Percentiles rank a stretch among this genome's conserved stretches.
Conservation (phyloP, 2,888 invertebrate genomes). For the Cosmia trapezina region DNA sequence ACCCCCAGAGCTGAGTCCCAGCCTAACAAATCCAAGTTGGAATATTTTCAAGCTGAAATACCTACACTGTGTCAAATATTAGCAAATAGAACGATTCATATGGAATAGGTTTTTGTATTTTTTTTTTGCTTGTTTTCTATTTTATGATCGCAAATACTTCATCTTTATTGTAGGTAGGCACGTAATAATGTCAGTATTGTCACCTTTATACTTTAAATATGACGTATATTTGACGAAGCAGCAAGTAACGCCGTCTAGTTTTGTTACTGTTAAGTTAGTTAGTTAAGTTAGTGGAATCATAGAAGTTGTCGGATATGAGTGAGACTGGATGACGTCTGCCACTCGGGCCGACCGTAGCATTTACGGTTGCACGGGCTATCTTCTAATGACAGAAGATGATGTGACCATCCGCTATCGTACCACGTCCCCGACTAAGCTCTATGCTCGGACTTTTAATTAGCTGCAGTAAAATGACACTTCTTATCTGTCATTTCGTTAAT, state of each 20-base stretch:
- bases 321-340: neutral
- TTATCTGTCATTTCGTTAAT: no score
- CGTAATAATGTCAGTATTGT: neutral
- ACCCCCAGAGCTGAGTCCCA: conserved; percentile 28
- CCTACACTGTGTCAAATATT: conserved; percentile 46
- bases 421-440: no score
- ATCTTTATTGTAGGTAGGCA: neutral
- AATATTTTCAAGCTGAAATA: conserved; percentile 53
- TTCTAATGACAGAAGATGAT: no score
- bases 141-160: neutral
- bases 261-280: no score
- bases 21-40: conserved; percentile 46
- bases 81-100: conserved; percentile 33
- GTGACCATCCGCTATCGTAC: no score
- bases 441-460: no score
- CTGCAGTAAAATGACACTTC: no score
- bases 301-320: neutral
- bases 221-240: neutral
- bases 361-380: no score
- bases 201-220: neutral
- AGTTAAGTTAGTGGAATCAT: no score
- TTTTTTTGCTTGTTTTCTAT: conserved; percentile 20
- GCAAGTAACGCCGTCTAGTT: neutral
- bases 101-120: conserved; percentile 28
- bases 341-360: no score